Conservation (phyloP, 2,888 invertebrate genomes). For the Coenonympha glycerion region DNA sequence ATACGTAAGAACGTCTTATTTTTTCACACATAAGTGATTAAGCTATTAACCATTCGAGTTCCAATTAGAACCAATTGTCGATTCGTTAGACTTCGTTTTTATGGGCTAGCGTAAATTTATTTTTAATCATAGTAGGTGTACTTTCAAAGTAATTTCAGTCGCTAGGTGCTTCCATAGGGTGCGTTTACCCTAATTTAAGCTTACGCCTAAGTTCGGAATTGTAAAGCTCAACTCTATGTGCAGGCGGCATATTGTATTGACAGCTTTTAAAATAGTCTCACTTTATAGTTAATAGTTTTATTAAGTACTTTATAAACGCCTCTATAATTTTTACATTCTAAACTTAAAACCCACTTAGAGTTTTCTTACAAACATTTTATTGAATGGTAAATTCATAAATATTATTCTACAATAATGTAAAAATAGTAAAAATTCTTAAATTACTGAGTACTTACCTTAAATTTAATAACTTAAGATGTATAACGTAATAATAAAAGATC, state of each 20-base stretch:
- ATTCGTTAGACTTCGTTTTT: constrained; percentile 31
- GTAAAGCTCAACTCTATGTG: constrained; percentile 40
- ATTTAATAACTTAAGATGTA: too few species aligned
- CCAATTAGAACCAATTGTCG: constrained; percentile 31
- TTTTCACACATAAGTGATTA: constrained; percentile 35
- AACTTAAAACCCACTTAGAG: too few species aligned
- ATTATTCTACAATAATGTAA: too few species aligned
- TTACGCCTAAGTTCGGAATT: constrained; percentile 53
- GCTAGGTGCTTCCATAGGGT: constrained; percentile 38
- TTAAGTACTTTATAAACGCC: too few species aligned
- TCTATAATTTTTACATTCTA: too few species aligned
- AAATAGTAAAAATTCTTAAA: too few species aligned
- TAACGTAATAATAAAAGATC: too few species aligned
- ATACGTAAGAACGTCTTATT: constrained; percentile 28
- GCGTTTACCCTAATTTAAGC: constrained; percentile 63
- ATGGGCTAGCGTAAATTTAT: constrained; percentile 17
- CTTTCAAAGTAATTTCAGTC: constrained; percentile 45
- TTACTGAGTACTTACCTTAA: too few species aligned
- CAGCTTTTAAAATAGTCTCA: constrained; percentile 68
- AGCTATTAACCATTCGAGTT: constrained; percentile 32
- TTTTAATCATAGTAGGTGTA: constrained; percentile 35
- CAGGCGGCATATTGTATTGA: constrained; percentile 65
- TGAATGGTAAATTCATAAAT: too few species aligned
- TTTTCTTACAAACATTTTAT: too few species aligned
- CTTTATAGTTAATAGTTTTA: too few species aligned